Evolutionary conservation across 2,888 invertebrate species (phyloP).

Genomic region (Dichetophora obliterata): DNA sequence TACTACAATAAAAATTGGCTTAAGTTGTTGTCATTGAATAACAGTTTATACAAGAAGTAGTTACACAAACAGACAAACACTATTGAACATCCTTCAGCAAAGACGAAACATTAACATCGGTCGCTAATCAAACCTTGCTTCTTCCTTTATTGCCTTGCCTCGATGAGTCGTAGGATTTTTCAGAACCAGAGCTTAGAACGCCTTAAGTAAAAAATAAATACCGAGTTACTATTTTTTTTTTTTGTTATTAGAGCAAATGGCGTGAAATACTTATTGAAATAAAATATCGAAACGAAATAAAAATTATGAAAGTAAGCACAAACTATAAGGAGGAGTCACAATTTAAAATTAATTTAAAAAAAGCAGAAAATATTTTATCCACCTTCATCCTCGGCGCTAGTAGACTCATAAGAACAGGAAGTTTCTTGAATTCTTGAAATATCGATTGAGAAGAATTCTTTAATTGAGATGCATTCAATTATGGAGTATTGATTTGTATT

Average conservation of each 20-base stretch:
- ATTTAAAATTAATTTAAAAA: constrained; percentile 10
- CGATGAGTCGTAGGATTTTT: constrained; percentile 50
- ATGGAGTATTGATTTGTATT: constrained; percentile 12
- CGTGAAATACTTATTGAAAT: not conserved
- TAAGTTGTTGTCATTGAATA: constrained; percentile 13
- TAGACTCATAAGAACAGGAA: constrained; percentile 25
- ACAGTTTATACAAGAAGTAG: constrained; percentile 12
- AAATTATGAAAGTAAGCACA: constrained; percentile 1
- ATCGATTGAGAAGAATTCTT: constrained; percentile 37
- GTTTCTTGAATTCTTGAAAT: constrained; percentile 38
- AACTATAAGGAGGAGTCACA: not conserved
- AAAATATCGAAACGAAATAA: constrained; percentile 11
- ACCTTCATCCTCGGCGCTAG: constrained; percentile 22
- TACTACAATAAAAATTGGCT: constrained; percentile 14
- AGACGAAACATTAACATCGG: not conserved
- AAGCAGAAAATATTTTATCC: constrained; percentile 5
- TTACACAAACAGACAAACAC: constrained; percentile 1
- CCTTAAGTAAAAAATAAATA: constrained; percentile 39
- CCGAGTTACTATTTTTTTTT: not conserved
- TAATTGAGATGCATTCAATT: constrained; percentile 11
- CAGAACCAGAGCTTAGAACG: constrained; percentile 50
- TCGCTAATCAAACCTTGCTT: constrained; percentile 44
- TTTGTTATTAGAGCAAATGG: not conserved
- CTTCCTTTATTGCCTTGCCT: constrained; percentile 47
- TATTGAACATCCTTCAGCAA: not conserved